phyloP scores from a whole-genome alignment of 2,888 invertebrate genomes.

The Eledona agricola region DNA sequence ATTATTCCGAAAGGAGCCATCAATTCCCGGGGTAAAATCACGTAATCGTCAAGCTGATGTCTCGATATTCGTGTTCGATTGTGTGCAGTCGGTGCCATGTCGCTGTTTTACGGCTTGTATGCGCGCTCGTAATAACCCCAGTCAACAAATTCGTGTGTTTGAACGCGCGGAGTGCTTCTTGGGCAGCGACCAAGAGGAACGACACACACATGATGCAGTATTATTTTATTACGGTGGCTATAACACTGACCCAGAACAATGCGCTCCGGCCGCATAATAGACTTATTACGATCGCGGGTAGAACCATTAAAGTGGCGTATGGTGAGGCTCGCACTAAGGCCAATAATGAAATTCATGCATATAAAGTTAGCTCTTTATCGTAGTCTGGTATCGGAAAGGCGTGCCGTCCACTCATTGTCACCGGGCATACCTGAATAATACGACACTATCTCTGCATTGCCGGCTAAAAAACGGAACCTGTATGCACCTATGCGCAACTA shows the following conservation, averaged over 20 bases:
- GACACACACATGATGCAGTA: conserved; percentile 18
- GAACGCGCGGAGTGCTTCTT: no score
- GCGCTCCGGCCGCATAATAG: conserved; percentile 41
- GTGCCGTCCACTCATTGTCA: conserved; percentile 60
- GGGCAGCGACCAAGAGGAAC: no score
- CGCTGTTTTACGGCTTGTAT: conserved; percentile 27
- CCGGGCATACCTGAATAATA: conserved; percentile 61
- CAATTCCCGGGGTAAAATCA: conserved; percentile 29
- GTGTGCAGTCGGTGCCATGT: conserved; percentile 21
- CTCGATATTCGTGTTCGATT: conserved; percentile 28
- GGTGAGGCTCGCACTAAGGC: conserved; percentile 46
- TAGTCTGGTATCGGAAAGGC: conserved; percentile 59
- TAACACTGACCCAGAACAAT: conserved; percentile 43
- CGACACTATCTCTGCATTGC: conserved; percentile 54
- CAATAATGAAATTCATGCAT: conserved; percentile 60
- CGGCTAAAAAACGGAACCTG: conserved; percentile 47
- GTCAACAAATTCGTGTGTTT: conserved; percentile 29
- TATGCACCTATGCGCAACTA: conserved; percentile 32
- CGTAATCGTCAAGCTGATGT: conserved; percentile 27
- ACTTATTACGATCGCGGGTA: conserved; percentile 41
- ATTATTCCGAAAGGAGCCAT: conserved; percentile 18
- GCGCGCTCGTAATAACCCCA: conserved; percentile 19
- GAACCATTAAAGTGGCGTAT: conserved; percentile 40
- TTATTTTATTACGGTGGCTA: conserved; percentile 29
- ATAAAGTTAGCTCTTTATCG: conserved; percentile 59